Percentiles rank a stretch among this genome's conserved stretches.
These are phyloP conservation scores for Leuciscus idus DNA, from an alignment of 2,113 vertebrate species.

Conservation along the genomic window DNA sequence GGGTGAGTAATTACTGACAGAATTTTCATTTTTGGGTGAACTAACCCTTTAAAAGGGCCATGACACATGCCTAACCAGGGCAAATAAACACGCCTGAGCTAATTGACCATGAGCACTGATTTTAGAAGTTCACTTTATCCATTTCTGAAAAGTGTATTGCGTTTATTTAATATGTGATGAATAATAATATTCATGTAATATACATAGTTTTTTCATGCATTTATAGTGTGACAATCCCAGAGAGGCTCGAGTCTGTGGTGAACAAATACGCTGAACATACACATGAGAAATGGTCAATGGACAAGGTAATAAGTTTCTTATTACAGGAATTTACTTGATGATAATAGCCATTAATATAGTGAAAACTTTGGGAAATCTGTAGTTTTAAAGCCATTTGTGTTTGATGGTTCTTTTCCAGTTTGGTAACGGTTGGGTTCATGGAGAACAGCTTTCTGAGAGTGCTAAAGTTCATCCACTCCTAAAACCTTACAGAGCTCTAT, in stretches of 20 bases:
- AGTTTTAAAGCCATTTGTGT: not conserved
- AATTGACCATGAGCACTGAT: not conserved
- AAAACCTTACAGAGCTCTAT: slow-evolving; percentile 91
- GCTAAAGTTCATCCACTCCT: slow-evolving; percentile 92
- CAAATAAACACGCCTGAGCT: not conserved
- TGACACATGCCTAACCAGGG: no score
- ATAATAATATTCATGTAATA: no score
- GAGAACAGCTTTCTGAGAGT: slow-evolving; percentile 89
- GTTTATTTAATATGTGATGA: not conserved
- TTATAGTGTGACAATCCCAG: slow-evolving; percentile 85
- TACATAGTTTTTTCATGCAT: slow-evolving; percentile 41
- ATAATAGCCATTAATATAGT: not conserved
- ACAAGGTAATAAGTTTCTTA: slow-evolving; percentile 82
- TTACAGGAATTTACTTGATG: not conserved
- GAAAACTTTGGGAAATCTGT: not conserved
- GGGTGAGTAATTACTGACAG: no score
- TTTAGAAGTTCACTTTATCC: not conserved
- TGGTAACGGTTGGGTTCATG: slow-evolving; percentile 93
- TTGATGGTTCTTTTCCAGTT: slow-evolving; percentile 74
- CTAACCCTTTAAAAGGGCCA: no score
- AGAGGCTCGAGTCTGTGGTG: slow-evolving; percentile 89
- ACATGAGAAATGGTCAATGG: slow-evolving; percentile 96
- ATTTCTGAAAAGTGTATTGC: not conserved
- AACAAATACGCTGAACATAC: slow-evolving; percentile 95
- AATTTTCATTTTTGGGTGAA: no score